Evolutionary conservation across 2,888 invertebrate species (phyloP), one percentile per base, ranked within the genome.

Genomic region (Pterostichus madidus): DNA sequence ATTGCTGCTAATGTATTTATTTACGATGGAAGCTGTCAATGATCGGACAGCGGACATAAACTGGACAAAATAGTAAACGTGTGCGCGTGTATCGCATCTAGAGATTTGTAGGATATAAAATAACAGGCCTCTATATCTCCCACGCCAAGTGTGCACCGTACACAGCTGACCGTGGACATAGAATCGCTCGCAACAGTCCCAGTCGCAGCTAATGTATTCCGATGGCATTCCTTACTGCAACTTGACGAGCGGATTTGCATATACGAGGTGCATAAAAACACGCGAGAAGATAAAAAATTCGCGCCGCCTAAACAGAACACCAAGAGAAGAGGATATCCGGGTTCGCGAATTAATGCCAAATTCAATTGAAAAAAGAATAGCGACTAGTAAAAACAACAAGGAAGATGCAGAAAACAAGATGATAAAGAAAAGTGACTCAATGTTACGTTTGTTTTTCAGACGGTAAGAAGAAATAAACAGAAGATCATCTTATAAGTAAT

Each of bases 221-320:
- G 32, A 11, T 78, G 52, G 59, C 80, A 80, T 64, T 80, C 68
- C 49, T 53, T 68, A 61, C 68, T 80, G 68, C 80, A 80, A 68
- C 32, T 80, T 64, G 80, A 80, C 68, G 80, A 80, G 32, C 11
- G 13, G 39, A 78, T 80, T 80, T 64, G 68, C 80, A 80, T 80
- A 68, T 52, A 68, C 31, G 80, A 80, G 68, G 64, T 64, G 52
- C 64, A 52, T 77, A 39, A 77, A 39, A 77, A 77, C 59, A 77
- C 32, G 11, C 46, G 32, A 24, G 24, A 39, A 59, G 64, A 53
- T 79, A 61, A 79, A 59, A 79, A 61, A 76, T 75, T 75, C 75
- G 75, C 39, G 5, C 39, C 39, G 1, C 39, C 75, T 52, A 75
- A 52, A 49, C 52, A 75, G 31, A 52, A 24, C 46, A 75, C 11